Base-by-base conservation (phyloP, 2,797 vertebrate species). In the Synanceia verrucosa region DNA sequence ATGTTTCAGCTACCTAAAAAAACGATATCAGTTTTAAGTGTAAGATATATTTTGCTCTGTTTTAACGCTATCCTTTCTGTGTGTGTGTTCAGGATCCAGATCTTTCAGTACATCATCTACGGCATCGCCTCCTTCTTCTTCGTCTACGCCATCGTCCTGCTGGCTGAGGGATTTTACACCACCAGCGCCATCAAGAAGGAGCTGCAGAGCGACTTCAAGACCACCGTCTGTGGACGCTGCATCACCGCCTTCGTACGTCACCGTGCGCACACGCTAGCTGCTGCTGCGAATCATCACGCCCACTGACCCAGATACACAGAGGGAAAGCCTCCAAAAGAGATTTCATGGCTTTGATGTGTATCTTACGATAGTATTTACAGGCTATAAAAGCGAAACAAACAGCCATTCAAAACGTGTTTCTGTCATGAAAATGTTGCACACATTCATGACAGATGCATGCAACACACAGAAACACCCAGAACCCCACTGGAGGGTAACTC, bases 91-190 rank as follows among this genome's bases (percentile, higher is more conserved):
- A 99, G 98, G 90, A 96, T 99, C 88, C 96, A 99, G 85, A 94
- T 99, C 92, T 95, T 99, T 94, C 97, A 98, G 92, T 99, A 98
- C 88, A 94, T 98, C 88, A 99, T 99, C 95, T 99, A 99, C 18
- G 98, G 98, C 85, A 95, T 99, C 2, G 98, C 97, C 9, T 97
- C 97, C 29, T 99, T 98, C 90, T 99, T 99, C 95, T 97, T 99
- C 83, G 88, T 99, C 18, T 99, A 99, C 2, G 97, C 97, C 82
- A 96, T 99, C 88, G 92, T 99, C 83, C 95, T 99, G 73, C 87
- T 99, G 94, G 97, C 96, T 2, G 98, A 99, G 90, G 97, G 98
- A 53, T 99, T 99, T 79, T 99, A 99, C 89, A 99, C 98, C 73
- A 98, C 98, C 16, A 98, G 97, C 73, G 96, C 97, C 53, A 96